Conservation (phyloP, 1,140 invertebrate genomes). For the Saccostrea cuccullata region DNA sequence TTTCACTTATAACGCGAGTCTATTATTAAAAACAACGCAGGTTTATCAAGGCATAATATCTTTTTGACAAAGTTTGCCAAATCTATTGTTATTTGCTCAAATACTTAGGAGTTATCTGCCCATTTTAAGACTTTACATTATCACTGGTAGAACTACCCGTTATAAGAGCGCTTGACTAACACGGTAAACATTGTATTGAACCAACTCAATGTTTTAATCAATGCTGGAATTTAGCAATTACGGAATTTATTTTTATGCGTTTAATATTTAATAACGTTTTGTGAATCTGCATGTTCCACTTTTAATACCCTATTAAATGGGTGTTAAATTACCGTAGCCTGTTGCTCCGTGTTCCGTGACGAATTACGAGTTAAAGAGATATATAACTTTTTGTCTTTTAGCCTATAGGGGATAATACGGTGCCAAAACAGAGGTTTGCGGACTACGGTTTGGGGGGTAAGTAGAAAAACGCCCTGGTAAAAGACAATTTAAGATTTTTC, state of each 20-base stretch:
- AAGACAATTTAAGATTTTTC: not conserved
- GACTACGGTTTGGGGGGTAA: not conserved
- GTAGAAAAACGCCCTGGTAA: not conserved
- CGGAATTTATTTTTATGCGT: constrained; percentile 15
- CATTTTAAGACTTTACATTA: constrained; percentile 6
- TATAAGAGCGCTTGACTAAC: not conserved
- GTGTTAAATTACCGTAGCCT: not conserved
- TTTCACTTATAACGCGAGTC: constrained; percentile 15
- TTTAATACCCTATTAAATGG: not conserved
- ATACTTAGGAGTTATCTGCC: constrained; percentile 15
- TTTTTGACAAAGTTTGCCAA: constrained; percentile 22
- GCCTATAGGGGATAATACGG: not conserved
- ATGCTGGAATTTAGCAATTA: constrained; percentile 12
- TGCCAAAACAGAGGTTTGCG: not conserved
- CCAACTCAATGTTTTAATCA: not conserved
- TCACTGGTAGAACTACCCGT: not conserved
- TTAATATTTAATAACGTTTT: constrained; percentile 2
- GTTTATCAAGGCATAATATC: not conserved
- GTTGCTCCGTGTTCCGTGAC: not conserved
- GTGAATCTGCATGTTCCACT: not conserved
- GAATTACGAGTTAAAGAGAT: constrained; percentile 32
- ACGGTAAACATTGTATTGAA: constrained; percentile 5
- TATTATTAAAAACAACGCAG: constrained; percentile 21
- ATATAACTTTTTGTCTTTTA: constrained; percentile 23
- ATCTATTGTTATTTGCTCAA: constrained; percentile 15